Evolutionary conservation across 2,797 vertebrate genomes (phyloP), one percentile per base, ranked within the genome.

Genomic region (Sarcophilus harrisii): DNA sequence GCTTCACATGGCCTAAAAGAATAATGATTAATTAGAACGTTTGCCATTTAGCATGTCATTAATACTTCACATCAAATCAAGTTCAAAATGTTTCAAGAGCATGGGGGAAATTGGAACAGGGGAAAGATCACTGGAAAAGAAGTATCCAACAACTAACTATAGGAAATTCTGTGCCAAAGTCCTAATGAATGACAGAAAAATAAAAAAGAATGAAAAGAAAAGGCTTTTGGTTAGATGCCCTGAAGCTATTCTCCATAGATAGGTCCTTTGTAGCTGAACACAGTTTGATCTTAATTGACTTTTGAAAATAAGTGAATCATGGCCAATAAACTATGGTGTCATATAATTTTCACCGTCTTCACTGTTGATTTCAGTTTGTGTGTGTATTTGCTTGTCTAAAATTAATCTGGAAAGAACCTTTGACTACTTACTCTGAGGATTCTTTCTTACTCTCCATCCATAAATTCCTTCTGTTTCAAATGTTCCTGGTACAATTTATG

Each of bases 361-460:
- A 32, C 16, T 38, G 14, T 73, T 14, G 1, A 38, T 38, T 66
- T 38, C 62, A 18, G 14, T 73, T 38, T 38, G 14, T 38, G 14
- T 8, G 0, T n/a, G 62, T 12, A 66, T 16, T n/a, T 62, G 12
- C n/a, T 66, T 73, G 62, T 29, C 52, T 90, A 5, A 90, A 54
- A 90, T 54, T 54, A 54, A 38, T 58, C 57, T 58, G 4, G 12
- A 92, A 92, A 58, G 24, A 92, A 11, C 45, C 57, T 38, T 38
- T 29, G 2, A 54, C 32, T 60, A 91, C 91, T 95, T 96, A 98
- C 97, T 94, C 97, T 95, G 87, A 95, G 94, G 45, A 54, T 96
- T 90, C 95, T 95, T 29, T 95, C 96, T 62, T 59, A 60, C 66
- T 90, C 16, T 38, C 62, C 91, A 57, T 73, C 91, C 93, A 93